Evolutionary conservation across 2,888 invertebrate species (phyloP).

Genomic region (Idaea straminata): DNA sequence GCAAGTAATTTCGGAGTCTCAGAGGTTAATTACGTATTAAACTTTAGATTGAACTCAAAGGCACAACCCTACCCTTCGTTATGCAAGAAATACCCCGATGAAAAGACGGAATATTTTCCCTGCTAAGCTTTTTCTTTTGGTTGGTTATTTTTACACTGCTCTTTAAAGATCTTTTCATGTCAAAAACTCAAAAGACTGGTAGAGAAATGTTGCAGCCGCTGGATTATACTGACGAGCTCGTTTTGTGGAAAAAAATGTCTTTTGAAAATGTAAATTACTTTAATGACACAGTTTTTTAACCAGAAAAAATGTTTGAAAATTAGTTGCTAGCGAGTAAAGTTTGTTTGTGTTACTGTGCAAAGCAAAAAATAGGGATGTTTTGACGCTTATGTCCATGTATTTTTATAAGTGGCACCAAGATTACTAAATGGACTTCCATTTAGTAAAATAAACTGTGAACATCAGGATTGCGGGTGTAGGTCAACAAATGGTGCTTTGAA

Average conservation of each 20-base stretch:
- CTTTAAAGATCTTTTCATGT: constrained; percentile 23
- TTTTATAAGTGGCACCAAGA: no score
- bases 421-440: no score
- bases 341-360: no score
- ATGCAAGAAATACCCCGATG: background rate
- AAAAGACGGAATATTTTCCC: background rate
- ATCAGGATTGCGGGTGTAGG: no score
- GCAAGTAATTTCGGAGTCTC: background rate
- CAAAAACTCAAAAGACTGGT: constrained; percentile 18
- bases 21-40: background rate
- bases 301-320: background rate
- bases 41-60: background rate
- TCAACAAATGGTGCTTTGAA: no score
- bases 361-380: no score
- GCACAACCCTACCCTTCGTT: background rate
- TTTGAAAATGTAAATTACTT: background rate
- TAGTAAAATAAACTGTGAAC: no score
- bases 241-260: background rate
- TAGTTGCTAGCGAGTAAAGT: no score
- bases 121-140: background rate
- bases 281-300: background rate
- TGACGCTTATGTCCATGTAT: no score
- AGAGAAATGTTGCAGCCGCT: background rate
- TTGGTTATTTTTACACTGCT: constrained; percentile 7
- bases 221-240: background rate